Evolutionary conservation across 2,888 invertebrate genomes (phyloP).

Genomic region (Elegia similella): DNA sequence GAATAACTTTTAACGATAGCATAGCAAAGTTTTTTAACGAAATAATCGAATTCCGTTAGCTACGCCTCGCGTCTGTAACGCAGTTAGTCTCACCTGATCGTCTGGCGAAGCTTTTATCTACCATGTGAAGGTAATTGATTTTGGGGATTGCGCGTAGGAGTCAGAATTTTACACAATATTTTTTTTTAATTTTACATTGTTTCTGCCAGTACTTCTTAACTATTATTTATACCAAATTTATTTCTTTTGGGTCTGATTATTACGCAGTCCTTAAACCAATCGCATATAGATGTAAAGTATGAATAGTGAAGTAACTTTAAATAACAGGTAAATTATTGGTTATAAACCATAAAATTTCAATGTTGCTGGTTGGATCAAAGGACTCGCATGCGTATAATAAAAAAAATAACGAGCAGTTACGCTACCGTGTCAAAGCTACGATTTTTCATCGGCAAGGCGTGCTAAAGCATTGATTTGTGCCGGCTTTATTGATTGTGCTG

Average conservation of each 20-base stretch:
- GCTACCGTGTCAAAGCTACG: slow-evolving; percentile 38
- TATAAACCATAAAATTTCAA: too few species aligned
- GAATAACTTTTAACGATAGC: slow-evolving; percentile 77
- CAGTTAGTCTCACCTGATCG: slow-evolving; percentile 56
- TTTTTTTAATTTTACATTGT: too few species aligned
- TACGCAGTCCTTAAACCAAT: neutral
- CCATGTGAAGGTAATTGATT: slow-evolving; percentile 36
- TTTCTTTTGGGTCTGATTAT: too few species aligned
- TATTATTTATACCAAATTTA: too few species aligned
- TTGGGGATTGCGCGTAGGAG: slow-evolving; percentile 19
- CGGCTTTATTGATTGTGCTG: slow-evolving; percentile 68
- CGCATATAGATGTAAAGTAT: neutral
- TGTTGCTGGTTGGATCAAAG: neutral
- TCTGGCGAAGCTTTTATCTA: slow-evolving; percentile 39
- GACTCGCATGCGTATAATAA: slow-evolving; percentile 6
- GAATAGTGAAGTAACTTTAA: too few species aligned
- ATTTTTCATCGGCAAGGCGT: slow-evolving; percentile 50
- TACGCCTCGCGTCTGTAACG: slow-evolving; percentile 48
- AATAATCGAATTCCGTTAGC: slow-evolving; percentile 75
- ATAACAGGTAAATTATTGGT: too few species aligned
- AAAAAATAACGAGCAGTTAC: slow-evolving; percentile 22
- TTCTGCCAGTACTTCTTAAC: too few species aligned
- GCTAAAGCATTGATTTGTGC: slow-evolving; percentile 74
- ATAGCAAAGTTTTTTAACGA: slow-evolving; percentile 75
- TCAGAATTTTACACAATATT: neutral